A percentile compares a stretch with the other conserved stretches of the same genome.
These are phyloP conservation scores for Umimayanthus chanpuru DNA, from an alignment of 92 coral and sea anemone genomes.

Conservation along the genomic window DNA sequence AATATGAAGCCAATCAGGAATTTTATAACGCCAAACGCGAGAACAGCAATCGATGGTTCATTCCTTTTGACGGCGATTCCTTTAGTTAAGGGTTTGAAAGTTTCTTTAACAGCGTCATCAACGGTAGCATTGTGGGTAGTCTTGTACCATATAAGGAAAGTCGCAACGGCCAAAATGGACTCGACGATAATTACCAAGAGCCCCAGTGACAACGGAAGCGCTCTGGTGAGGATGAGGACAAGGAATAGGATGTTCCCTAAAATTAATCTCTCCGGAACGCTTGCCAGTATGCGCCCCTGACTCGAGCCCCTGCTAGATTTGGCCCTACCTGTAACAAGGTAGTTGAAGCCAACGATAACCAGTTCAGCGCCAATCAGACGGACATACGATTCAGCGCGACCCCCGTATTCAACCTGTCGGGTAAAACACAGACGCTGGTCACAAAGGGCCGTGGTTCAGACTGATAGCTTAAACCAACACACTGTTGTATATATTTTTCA, in stretches of 20 bases:
- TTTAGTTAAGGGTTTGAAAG: slow-evolving; percentile 11
- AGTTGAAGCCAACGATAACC: slow-evolving; percentile 12
- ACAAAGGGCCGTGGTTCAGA: background rate
- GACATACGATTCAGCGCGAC: slow-evolving; percentile 15
- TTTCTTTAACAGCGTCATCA: slow-evolving; percentile 20
- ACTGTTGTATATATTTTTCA: too few relatives aligned
- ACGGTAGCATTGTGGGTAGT: slow-evolving; percentile 31
- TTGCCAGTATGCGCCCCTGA: slow-evolving; percentile 48
- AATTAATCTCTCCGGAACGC: slow-evolving; percentile 45
- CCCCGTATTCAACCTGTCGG: slow-evolving; percentile 21
- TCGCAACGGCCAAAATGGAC: slow-evolving; percentile 37
- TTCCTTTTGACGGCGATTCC: slow-evolving; percentile 6
- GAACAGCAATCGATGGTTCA: slow-evolving; percentile 32
- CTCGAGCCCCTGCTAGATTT: slow-evolving; percentile 15
- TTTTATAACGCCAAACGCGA: slow-evolving; percentile 39
- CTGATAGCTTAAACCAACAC: too few relatives aligned
- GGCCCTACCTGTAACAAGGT: slow-evolving; percentile 27
- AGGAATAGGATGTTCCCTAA: slow-evolving; percentile 32
- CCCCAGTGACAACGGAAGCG: slow-evolving; percentile 38
- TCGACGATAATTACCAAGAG: slow-evolving; percentile 19
- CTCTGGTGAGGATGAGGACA: slow-evolving; percentile 18
- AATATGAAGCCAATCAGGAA: slow-evolving; percentile 20
- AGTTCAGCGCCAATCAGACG: slow-evolving; percentile 35
- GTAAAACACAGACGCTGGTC: background rate
- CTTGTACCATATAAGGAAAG: slow-evolving; percentile 49